Base-by-base conservation (phyloP, 2,797 vertebrate genomes). In the Melanotaenia maccullochi region DNA sequence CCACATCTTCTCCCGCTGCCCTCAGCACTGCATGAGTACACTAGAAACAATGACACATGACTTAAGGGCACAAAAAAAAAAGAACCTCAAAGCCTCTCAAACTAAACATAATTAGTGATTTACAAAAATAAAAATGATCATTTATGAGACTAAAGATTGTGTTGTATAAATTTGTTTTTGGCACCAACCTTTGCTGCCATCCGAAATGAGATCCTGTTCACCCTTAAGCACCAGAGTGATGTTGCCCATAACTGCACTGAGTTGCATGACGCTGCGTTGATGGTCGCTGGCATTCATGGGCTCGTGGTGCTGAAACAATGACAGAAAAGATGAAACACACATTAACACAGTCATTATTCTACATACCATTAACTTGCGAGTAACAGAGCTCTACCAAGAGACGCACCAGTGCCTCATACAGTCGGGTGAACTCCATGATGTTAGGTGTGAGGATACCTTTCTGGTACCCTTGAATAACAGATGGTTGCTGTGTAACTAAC, bases 371-470 rank as follows among this genome's bases (percentile, higher is more conserved):
- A 58, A 3, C 0, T 11, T 2, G n/a, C 28, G n/a, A 56, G 11
- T 11, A 52, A 42, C 9, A 32, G 16, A 40, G 55, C 8, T 16
- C 32, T 38, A 36, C 30, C 0, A 2, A 64, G 32, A 69, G 28
- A 93, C 96, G 94, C 90, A 99, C 98, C 96, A 97, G 93, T 0
- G 97, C 96, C 85, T 98, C 96, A 63, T 96, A 97, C 0, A 99
- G 94, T 49, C 97, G 94, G 68, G 93, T 95, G 82, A 99, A 99
- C 89, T 99, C 98, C 95, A 97, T 94, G 3, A 95, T 93, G 92
- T 99, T 99, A 8, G 98, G 98, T 6, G 98, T 99, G 54, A 99
- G 96, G 81, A 99, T 94, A 40, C 95, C 97, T 90, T 95, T 95
- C 78, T 91, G 95, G 89, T 99, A 98, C 20, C 96, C 97, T 44